These are phyloP conservation scores for Caenorhabditis sinica DNA, from an alignment of 2,888 invertebrate species.

Conservation along the genomic window DNA sequence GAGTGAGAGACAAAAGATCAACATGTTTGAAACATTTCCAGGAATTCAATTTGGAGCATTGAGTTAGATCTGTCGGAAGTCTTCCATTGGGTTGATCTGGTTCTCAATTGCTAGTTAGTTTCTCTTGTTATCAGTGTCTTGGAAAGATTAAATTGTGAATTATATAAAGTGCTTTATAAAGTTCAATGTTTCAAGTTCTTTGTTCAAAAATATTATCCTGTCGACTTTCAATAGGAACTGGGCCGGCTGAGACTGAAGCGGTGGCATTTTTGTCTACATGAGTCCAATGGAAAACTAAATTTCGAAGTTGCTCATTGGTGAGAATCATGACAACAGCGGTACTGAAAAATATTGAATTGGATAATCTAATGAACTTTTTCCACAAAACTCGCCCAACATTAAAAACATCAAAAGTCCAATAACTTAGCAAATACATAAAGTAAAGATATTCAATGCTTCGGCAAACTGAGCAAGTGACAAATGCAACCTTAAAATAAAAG, in stretches of 20 bases:
- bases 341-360: not conserved
- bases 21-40: too few relatives aligned
- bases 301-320: constrained; percentile 4
- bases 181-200: not conserved
- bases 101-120: too few relatives aligned
- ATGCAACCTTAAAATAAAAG: not conserved
- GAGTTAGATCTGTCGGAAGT: too few relatives aligned
- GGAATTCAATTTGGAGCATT: too few relatives aligned
- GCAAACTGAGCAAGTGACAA: constrained; percentile 7
- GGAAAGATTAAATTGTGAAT: too few relatives aligned
- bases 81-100: too few relatives aligned
- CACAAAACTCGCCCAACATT: constrained; percentile 29
- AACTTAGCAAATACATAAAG: constrained; percentile 4
- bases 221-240: not conserved
- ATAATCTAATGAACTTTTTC: not conserved
- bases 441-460: not conserved
- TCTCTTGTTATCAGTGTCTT: too few relatives aligned
- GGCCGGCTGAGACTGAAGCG: not conserved
- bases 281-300: not conserved
- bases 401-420: constrained; percentile 13
- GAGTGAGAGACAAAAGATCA: too few relatives aligned
- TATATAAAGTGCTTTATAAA: too few relatives aligned
- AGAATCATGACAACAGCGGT: constrained; percentile 25
- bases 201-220: not conserved
- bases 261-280: not conserved